Conservation (phyloP, 2,888 invertebrate genomes). For the Tetramorium bicarinatum region DNA sequence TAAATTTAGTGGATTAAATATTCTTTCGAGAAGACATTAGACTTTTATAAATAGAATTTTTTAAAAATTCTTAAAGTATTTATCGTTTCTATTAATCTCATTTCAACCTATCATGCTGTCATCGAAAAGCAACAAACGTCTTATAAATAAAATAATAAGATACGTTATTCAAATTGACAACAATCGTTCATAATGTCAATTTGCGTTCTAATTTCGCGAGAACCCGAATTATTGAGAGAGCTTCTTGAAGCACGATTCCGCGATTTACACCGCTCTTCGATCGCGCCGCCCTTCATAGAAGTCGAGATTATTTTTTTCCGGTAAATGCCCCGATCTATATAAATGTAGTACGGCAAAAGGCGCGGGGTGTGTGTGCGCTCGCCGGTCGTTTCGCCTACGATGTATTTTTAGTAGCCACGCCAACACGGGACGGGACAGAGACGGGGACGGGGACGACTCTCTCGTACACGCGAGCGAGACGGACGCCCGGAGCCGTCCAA, state of each 20-base stretch:
- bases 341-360: slow-evolving; percentile 37
- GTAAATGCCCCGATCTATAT: slow-evolving; percentile 64
- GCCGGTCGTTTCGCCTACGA: slow-evolving; percentile 52
- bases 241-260: not conserved
- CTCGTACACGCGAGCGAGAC: slow-evolving; percentile 8
- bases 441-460: not conserved
- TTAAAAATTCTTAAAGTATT: not conserved
- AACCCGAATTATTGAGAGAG: slow-evolving; percentile 1
- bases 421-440: slow-evolving; percentile 1
- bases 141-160: not conserved
- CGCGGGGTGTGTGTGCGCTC: slow-evolving; percentile 8
- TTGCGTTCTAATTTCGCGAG: slow-evolving; percentile 1
- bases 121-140: not conserved
- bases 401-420: slow-evolving; percentile 61
- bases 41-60: not conserved
- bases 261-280: not conserved
- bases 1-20: not conserved
- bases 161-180: not conserved
- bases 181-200: not conserved
- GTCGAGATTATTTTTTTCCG: slow-evolving; percentile 22
- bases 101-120: not conserved
- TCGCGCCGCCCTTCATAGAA: slow-evolving; percentile 8
- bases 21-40: not conserved
- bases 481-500: slow-evolving; percentile 18
- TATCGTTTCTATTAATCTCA: not conserved